Evolutionary conservation across 2,888 invertebrate genomes (phyloP).

Genomic region (Hipparchia semele): DNA sequence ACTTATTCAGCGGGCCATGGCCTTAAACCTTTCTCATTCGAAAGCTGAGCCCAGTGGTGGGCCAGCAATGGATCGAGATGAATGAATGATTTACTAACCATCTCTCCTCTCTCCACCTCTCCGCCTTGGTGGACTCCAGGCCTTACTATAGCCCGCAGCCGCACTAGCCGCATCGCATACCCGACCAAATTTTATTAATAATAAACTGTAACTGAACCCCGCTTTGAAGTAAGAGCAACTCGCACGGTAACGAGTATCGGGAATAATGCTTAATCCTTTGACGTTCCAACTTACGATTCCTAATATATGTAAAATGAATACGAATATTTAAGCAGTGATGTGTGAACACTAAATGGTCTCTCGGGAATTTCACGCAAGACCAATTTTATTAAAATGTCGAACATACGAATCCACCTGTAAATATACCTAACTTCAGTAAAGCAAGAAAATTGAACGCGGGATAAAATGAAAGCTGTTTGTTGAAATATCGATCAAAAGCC

Average conservation of each 20-base stretch:
- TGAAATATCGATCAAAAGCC: not conserved
- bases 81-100: too few relatives aligned
- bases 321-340: slow-evolving; percentile 29
- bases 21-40: too few relatives aligned
- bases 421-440: not conserved
- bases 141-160: too few relatives aligned
- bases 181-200: slow-evolving; percentile 81
- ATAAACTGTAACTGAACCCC: slow-evolving; percentile 80
- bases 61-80: too few relatives aligned
- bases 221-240: slow-evolving; percentile 79
- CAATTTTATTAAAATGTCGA: slow-evolving; percentile 16
- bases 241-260: slow-evolving; percentile 79
- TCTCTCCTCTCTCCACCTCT: too few relatives aligned
- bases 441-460: not conserved
- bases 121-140: too few relatives aligned
- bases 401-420: not conserved
- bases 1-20: too few relatives aligned
- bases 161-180: slow-evolving; percentile 32
- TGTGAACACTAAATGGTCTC: slow-evolving; percentile 22
- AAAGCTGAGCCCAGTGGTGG: too few relatives aligned
- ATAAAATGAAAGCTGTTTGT: not conserved
- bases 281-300: slow-evolving; percentile 57
- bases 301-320: slow-evolving; percentile 29
- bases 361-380: slow-evolving; percentile 22
- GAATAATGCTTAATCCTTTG: slow-evolving; percentile 80